Conservation (phyloP, 2,113 vertebrate species). For the Nestor notabilis region DNA sequence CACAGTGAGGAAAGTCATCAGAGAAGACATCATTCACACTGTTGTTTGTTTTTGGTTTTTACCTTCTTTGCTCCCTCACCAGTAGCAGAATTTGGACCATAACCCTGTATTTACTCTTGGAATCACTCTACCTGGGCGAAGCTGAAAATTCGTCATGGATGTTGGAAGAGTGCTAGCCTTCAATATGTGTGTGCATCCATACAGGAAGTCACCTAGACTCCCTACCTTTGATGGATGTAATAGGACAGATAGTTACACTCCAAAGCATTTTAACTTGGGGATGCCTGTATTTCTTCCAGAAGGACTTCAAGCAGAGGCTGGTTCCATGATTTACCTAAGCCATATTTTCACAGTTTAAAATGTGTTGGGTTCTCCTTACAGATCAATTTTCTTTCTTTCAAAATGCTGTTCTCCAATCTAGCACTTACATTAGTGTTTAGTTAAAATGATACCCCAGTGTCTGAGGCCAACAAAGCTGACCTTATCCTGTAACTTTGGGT, state of each 20-base stretch:
- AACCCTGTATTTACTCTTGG: background rate
- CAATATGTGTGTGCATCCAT: background rate
- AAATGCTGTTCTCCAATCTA: background rate
- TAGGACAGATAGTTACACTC: background rate
- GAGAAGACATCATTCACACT: background rate
- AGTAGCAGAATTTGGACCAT: background rate
- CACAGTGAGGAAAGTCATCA: background rate
- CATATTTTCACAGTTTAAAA: background rate
- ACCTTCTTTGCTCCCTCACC: background rate
- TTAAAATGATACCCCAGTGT: background rate
- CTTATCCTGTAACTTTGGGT: background rate
- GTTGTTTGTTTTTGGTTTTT: no score
- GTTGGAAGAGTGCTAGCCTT: background rate
- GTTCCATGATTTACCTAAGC: background rate
- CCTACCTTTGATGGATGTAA: background rate
- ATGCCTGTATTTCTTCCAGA: background rate
- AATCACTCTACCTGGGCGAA: background rate
- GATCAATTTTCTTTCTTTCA: background rate
- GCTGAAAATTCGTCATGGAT: background rate
- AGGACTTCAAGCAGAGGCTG: background rate
- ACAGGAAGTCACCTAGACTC: background rate
- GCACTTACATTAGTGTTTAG: background rate
- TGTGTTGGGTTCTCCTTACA: background rate
- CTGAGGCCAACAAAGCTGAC: background rate
- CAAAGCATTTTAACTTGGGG: background rate